Percentiles rank a stretch among this genome's conserved stretches.
Evolutionary conservation across 2,888 invertebrate species (phyloP).

Genomic region (Netelia virgata): DNA sequence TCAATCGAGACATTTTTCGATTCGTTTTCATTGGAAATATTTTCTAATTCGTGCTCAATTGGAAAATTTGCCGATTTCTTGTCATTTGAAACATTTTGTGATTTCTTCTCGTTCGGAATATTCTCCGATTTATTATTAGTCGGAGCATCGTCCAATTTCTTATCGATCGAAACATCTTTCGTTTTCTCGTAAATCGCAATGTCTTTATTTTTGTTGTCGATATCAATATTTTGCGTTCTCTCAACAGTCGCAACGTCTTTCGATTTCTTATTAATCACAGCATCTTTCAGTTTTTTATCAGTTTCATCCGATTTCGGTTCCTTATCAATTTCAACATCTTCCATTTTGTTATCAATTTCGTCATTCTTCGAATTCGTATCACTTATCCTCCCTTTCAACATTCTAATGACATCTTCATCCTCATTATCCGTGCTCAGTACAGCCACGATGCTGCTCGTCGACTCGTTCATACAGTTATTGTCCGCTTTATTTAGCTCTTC

Average conservation of each 20-base stretch:
- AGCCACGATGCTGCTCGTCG: slow-evolving; percentile 58
- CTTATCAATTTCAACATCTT: neutral
- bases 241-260: neutral
- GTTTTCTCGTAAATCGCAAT: slow-evolving; percentile 9
- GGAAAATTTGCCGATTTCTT: neutral
- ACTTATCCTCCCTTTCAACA: neutral
- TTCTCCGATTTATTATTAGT: neutral
- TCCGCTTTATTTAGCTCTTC: slow-evolving; percentile 1
- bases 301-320: neutral
- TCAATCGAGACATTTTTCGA: neutral
- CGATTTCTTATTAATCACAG: neutral
- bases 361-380: slow-evolving; percentile 11
- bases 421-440: slow-evolving; percentile 50
- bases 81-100: neutral
- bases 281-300: neutral
- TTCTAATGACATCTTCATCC: neutral
- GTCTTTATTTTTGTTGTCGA: slow-evolving; percentile 21
- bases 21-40: neutral
- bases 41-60: neutral
- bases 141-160: neutral
- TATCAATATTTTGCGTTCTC: neutral
- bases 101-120: neutral
- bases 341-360: neutral
- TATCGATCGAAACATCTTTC: neutral
- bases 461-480: slow-evolving; percentile 28